phyloP scores from a whole-genome alignment of 2,888 invertebrate species.

The Agrotis exclamationis region DNA sequence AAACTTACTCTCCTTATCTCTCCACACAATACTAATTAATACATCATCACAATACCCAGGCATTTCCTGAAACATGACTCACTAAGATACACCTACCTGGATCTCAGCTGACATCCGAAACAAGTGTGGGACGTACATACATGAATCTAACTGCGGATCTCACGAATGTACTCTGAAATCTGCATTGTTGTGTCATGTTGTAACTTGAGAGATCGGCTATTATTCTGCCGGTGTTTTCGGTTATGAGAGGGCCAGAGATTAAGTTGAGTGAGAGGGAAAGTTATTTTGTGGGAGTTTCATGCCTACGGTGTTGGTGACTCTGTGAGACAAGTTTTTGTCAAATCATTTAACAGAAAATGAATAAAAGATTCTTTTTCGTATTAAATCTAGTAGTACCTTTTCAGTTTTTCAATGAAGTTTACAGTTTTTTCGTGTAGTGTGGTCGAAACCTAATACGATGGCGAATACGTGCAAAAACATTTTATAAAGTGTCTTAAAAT shows the following conservation, averaged over 20 bases:
- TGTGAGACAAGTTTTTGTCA: slow-evolving; percentile 13
- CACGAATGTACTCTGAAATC: slow-evolving; percentile 48
- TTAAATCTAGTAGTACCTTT: too few species aligned
- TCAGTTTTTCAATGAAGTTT: too few species aligned
- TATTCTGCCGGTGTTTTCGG: slow-evolving; percentile 45
- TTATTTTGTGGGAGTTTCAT: not conserved
- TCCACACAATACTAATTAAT: slow-evolving; percentile 9
- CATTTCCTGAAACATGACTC: slow-evolving; percentile 38
- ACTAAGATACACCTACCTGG: slow-evolving; percentile 22
- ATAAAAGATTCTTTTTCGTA: too few species aligned
- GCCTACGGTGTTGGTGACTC: slow-evolving; percentile 21
- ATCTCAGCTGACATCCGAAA: slow-evolving; percentile 32
- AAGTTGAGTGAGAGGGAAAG: not conserved
- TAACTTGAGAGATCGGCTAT: slow-evolving; percentile 48
- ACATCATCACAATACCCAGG: slow-evolving; percentile 18
- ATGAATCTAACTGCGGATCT: slow-evolving; percentile 44
- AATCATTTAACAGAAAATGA: too few species aligned
- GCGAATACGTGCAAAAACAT: too few species aligned
- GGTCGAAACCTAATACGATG: too few species aligned
- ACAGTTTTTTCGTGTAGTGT: too few species aligned
- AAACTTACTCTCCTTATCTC: not conserved
- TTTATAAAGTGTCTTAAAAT: too few species aligned
- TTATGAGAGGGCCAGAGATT: slow-evolving; percentile 36
- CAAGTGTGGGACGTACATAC: slow-evolving; percentile 49
- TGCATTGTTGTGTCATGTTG: slow-evolving; percentile 62